A percentile compares a stretch with the other conserved stretches of the same genome.
These are phyloP conservation scores for Daubentonia madagascariensis DNA, from an alignment of 2,113 vertebrate species.

Conservation along the genomic window DNA sequence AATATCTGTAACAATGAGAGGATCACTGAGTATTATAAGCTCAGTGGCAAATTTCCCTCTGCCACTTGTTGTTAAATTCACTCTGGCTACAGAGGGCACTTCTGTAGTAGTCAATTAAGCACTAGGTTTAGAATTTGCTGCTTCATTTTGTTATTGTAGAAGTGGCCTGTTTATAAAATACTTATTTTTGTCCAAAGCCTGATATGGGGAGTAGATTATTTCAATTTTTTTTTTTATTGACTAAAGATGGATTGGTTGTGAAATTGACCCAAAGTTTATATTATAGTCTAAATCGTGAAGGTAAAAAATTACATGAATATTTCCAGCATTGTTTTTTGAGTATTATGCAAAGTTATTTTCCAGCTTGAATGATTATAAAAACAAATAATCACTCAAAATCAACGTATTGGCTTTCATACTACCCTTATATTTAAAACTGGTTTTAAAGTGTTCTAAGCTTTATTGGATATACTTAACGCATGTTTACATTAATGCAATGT, in stretches of 20 bases:
- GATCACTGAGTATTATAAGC: neutral
- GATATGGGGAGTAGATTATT: slow-evolving; percentile 8
- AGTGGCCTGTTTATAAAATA: neutral
- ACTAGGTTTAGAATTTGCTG: neutral
- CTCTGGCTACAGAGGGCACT: neutral
- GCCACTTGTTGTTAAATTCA: neutral
- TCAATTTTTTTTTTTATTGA: neutral
- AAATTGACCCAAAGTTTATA: neutral
- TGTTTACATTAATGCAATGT: neutral
- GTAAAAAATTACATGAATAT: neutral
- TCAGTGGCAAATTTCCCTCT: neutral
- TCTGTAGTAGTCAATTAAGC: neutral
- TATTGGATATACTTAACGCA: neutral
- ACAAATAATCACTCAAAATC: neutral
- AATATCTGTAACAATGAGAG: neutral
- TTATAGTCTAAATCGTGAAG: neutral
- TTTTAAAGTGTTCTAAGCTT: slow-evolving; percentile 55
- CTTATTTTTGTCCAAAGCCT: slow-evolving; percentile 20
- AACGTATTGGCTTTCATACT: neutral
- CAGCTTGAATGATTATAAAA: slow-evolving; percentile 49
- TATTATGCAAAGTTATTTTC: slow-evolving; percentile 43
- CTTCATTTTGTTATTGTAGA: slow-evolving; percentile 26
- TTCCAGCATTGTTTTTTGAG: slow-evolving; percentile 37
- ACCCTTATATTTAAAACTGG: neutral
- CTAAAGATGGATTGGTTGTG: neutral